These are phyloP conservation scores for Bombus breviceps DNA, from an alignment of 1,140 invertebrate species.

Conservation along the genomic window DNA sequence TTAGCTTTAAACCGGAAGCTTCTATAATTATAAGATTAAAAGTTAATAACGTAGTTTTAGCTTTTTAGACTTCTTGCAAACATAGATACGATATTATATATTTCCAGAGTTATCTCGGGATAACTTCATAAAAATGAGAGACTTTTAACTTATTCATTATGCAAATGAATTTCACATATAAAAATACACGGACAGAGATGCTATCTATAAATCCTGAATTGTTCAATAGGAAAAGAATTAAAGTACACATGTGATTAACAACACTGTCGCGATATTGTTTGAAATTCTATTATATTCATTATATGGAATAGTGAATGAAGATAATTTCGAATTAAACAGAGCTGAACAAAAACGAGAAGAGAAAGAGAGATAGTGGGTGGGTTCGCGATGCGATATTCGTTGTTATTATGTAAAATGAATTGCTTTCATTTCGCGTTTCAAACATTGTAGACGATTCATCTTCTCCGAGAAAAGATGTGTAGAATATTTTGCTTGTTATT, in stretches of 20 bases:
- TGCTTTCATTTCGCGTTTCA: conserved; percentile 15
- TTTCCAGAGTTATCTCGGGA: no score
- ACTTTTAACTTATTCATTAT: no score
- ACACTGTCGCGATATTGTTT: not conserved
- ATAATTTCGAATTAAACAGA: not conserved
- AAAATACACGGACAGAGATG: no score
- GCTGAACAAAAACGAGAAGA: not conserved
- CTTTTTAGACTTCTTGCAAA: no score
- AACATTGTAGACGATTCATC: not conserved
- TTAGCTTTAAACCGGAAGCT: no score
- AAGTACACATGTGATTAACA: not conserved
- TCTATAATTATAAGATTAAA: no score
- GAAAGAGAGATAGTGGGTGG: not conserved
- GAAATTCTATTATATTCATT: not conserved
- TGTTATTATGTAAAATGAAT: conserved; percentile 2
- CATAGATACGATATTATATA: no score
- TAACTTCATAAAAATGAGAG: no score
- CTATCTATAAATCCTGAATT: no score
- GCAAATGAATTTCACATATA: no score
- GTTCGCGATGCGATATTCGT: not conserved
- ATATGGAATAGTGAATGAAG: not conserved
- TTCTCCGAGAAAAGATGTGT: not conserved
- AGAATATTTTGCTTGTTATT: not conserved
- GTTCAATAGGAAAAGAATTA: not conserved
- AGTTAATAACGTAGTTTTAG: no score